Percentiles rank a stretch among this genome's conserved stretches.
Conservation (phyloP, 2,888 invertebrate genomes). For the Diabrotica balteata region DNA sequence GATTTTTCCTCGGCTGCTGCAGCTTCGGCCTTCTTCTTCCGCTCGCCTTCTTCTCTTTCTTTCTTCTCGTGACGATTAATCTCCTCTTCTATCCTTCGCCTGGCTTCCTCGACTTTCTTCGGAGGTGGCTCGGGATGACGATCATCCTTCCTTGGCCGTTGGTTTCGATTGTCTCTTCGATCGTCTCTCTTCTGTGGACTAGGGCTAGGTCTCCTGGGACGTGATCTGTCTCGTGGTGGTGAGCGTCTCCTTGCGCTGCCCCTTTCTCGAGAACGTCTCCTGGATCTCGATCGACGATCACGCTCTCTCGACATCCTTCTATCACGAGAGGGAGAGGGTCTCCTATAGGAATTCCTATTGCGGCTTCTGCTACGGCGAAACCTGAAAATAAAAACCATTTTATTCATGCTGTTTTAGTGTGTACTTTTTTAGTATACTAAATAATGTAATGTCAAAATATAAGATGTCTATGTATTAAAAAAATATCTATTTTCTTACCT, state of each 20-base stretch:
- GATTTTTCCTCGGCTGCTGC: conserved; percentile 44
- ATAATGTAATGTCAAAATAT: too few species aligned
- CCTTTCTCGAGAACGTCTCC: conserved; percentile 47
- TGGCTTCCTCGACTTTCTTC: conserved; percentile 49
- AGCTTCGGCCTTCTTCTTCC: conserved; percentile 42
- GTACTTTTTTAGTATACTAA: too few species aligned
- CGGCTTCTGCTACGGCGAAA: conserved; percentile 56
- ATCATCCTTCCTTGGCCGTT: conserved; percentile 45
- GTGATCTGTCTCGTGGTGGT: conserved; percentile 51
- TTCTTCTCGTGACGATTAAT: conserved; percentile 44
- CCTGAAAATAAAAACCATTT: conserved; percentile 29
- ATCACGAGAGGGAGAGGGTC: conserved; percentile 50
- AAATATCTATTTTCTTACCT: conserved; percentile 42
- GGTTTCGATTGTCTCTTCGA: conserved; percentile 35
- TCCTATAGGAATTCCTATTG: conserved; percentile 51
- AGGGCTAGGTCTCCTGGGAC: conserved; percentile 53
- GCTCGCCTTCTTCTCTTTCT: conserved; percentile 43
- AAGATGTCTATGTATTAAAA: too few species aligned
- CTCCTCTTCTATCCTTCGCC: conserved; percentile 50
- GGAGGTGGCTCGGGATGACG: conserved; percentile 52
- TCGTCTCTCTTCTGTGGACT: conserved; percentile 53
- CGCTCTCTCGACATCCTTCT: conserved; percentile 52
- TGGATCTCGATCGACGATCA: conserved; percentile 58
- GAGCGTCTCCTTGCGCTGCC: conserved; percentile 56
- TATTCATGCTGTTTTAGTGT: too few species aligned